These are phyloP conservation scores for Pogona vitticeps DNA, from an alignment of 2,113 vertebrate species.

Conservation along the genomic window DNA sequence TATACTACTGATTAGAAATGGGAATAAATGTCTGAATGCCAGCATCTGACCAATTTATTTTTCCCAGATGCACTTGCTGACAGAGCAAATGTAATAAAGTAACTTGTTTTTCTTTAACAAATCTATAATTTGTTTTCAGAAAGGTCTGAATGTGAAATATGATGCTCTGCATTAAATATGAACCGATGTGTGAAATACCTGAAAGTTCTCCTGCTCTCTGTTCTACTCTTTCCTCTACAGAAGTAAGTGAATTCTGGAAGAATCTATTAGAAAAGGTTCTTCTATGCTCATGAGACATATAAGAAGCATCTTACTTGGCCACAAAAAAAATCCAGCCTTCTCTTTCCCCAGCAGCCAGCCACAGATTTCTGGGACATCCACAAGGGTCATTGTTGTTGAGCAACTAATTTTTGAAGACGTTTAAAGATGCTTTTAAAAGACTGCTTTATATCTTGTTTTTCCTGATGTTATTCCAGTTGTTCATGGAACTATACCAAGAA, in stretches of 20 bases:
- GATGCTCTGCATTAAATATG: slow-evolving; percentile 19
- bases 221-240: slow-evolving; percentile 49
- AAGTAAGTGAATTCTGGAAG: slow-evolving; percentile 21
- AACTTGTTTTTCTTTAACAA: slow-evolving; percentile 34
- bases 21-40: slow-evolving; percentile 22
- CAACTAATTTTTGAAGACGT: too few species aligned
- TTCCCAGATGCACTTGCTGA: slow-evolving; percentile 19
- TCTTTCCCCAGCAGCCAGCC: too few species aligned
- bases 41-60: slow-evolving; percentile 13
- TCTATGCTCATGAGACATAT: background rate
- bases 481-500: too few species aligned
- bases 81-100: slow-evolving; percentile 1
- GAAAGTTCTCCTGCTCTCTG: slow-evolving; percentile 9
- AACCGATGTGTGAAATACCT: slow-evolving; percentile 33
- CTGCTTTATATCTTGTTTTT: too few species aligned
- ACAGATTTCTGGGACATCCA: too few species aligned
- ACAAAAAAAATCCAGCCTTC: too few species aligned
- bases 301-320: too few species aligned
- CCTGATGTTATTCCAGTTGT: too few species aligned
- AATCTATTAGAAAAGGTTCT: background rate
- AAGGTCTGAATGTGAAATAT: background rate
- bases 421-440: too few species aligned
- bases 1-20: slow-evolving; percentile 37
- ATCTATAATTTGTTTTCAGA: slow-evolving; percentile 8
- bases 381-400: too few species aligned